Evolutionary conservation across 2,888 invertebrate genomes (phyloP).

Genomic region (Oscheius sp.): DNA sequence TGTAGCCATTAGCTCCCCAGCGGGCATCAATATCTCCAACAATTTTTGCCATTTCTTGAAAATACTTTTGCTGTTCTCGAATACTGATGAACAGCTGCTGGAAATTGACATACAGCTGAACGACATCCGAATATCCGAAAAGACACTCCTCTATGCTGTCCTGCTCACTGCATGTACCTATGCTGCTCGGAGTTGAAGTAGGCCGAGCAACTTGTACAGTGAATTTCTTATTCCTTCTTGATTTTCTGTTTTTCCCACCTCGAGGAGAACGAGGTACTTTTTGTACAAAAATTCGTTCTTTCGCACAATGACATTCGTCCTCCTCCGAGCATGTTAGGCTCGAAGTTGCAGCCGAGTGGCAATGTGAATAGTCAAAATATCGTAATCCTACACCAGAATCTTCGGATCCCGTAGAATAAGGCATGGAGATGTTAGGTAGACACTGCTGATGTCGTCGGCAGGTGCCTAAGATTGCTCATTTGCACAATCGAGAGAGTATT

Average conservation of each 20-base stretch:
- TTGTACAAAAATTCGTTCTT: background rate
- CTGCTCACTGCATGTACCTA: conserved; percentile 13
- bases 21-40: conserved; percentile 39
- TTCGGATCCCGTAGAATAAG: conserved; percentile 28
- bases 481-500: background rate
- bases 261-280: background rate
- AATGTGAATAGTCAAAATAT: background rate
- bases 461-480: too few relatives aligned
- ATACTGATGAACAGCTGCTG: conserved; percentile 38
- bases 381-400: conserved; percentile 3
- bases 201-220: background rate
- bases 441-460: too few relatives aligned
- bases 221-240: background rate
- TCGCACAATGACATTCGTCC: conserved; percentile 9
- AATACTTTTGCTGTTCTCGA: conserved; percentile 36
- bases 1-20: conserved; percentile 40
- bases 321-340: conserved; percentile 22
- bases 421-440: conserved; percentile 20
- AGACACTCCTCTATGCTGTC: conserved; percentile 1
- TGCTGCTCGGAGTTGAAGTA: background rate
- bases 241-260: background rate
- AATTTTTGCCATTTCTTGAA: conserved; percentile 36
- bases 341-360: conserved; percentile 1
- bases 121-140: conserved; percentile 32
- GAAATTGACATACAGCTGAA: conserved; percentile 48